A percentile compares a stretch with the other conserved stretches of the same genome.
Conservation (phyloP, 2,888 invertebrate genomes). For the Ectemnius cavifrons region DNA sequence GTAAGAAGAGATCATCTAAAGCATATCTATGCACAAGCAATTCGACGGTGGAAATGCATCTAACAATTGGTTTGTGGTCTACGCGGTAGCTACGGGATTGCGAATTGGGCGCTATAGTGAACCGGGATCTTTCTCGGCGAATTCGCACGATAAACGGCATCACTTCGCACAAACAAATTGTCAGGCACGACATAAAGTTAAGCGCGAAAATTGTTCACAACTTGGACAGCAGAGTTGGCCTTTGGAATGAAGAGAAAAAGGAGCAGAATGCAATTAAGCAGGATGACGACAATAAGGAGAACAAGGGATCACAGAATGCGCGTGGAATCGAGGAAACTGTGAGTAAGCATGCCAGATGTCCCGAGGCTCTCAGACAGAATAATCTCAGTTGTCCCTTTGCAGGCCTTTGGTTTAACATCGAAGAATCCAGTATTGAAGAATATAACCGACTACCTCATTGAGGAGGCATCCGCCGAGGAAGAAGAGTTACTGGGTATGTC, state of each 20-base stretch:
- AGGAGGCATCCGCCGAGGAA: conserved; percentile 99
- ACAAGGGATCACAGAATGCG: conserved; percentile 61
- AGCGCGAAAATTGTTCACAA: conserved; percentile 95
- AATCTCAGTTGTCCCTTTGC: conserved; percentile 32
- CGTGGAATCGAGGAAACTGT: conserved; percentile 72
- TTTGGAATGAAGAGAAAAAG: conserved; percentile 84
- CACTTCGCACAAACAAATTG: conserved; percentile 91
- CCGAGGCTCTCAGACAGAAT: not conserved
- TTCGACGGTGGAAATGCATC: not conserved
- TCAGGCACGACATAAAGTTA: conserved; percentile 94
- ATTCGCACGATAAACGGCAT: conserved; percentile 95
- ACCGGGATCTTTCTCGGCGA: conserved; percentile 95
- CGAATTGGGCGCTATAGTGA: conserved; percentile 96
- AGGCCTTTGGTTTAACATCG: conserved; percentile 86
- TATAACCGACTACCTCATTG: conserved; percentile 98
- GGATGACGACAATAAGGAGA: conserved; percentile 59
- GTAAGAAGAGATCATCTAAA: conserved; percentile 76
- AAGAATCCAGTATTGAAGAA: conserved; percentile 97
- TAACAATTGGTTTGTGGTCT: conserved; percentile 43
- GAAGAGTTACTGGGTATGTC: conserved; percentile 91
- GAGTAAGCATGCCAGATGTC: conserved; percentile 26
- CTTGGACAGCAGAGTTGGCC: conserved; percentile 89
- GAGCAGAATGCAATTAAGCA: conserved; percentile 63
- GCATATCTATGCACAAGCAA: conserved; percentile 16
- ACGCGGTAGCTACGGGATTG: conserved; percentile 88